Conservation (phyloP, 92 coral and sea anemone genomes). For the Plumapathes pennacea region DNA sequence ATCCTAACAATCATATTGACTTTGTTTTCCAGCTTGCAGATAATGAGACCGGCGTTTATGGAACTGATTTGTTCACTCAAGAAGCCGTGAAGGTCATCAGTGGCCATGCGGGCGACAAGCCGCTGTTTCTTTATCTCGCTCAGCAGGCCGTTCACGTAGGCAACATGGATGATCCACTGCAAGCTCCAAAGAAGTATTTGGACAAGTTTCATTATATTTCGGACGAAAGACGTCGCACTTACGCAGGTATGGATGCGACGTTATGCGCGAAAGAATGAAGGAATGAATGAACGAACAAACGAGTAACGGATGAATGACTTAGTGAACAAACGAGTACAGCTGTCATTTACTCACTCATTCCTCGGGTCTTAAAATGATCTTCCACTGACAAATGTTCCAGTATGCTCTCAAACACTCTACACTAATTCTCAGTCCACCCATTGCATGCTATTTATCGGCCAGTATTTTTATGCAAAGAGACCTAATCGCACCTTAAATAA, state of each 20-base stretch:
- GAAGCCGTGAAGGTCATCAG: conserved; percentile 88
- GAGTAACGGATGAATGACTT: too few relatives aligned
- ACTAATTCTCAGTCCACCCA: too few relatives aligned
- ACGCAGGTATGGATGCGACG: too few relatives aligned
- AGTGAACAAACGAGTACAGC: too few relatives aligned
- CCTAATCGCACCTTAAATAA: too few relatives aligned
- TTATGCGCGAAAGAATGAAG: too few relatives aligned
- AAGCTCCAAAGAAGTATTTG: conserved; percentile 86
- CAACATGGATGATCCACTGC: conserved; percentile 87
- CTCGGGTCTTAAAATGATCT: too few relatives aligned
- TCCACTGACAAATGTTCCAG: too few relatives aligned
- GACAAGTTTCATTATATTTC: conserved; percentile 72
- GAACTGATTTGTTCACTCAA: conserved; percentile 87
- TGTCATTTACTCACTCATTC: too few relatives aligned
- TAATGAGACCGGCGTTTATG: conserved; percentile 91
- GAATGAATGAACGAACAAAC: too few relatives aligned
- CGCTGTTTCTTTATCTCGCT: conserved; percentile 90
- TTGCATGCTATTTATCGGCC: too few relatives aligned
- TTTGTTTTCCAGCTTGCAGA: conserved; percentile 70
- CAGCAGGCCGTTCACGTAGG: conserved; percentile 99
- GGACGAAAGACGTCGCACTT: conserved; percentile 74
- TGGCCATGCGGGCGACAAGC: conserved; percentile 62
- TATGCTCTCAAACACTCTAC: too few relatives aligned
- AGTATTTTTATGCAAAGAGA: not conserved
- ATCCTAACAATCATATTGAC: not conserved